A percentile compares a stretch with the other conserved stretches of the same genome.
phyloP scores from a whole-genome alignment of 2,888 invertebrate species.

The Sarcophaga rosellei region DNA sequence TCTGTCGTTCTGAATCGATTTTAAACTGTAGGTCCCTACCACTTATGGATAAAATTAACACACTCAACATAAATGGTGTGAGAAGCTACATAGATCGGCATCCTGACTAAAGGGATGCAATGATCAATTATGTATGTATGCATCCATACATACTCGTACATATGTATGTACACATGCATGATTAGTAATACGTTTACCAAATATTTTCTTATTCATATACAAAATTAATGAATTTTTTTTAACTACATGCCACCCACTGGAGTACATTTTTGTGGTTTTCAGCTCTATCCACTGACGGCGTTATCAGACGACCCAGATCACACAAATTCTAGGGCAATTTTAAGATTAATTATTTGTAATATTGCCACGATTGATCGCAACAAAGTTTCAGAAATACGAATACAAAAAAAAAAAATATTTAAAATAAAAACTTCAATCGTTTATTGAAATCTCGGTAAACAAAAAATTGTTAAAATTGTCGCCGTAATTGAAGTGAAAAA shows the following conservation, averaged over 20 bases:
- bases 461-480: background rate
- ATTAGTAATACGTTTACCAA: no score
- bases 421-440: background rate
- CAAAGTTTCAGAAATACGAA: background rate
- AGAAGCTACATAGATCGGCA: no score
- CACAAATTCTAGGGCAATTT: background rate
- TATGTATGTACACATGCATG: no score
- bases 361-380: constrained; percentile 2
- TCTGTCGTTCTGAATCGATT: no score
- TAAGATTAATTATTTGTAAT: constrained; percentile 17
- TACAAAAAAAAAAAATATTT: background rate
- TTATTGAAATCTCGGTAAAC: background rate
- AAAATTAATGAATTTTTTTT: background rate
- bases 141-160: no score
- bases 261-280: background rate
- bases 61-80: no score
- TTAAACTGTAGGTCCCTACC: no score
- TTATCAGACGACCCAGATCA: constrained; percentile 7
- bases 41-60: no score
- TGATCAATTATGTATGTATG: no score
- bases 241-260: background rate
- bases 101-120: no score
- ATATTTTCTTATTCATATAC: background rate
- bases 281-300: background rate
- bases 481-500: constrained; percentile 13